These are phyloP conservation scores for Epizoanthus scotinus DNA, from an alignment of 92 coral and sea anemone species.

Conservation along the genomic window DNA sequence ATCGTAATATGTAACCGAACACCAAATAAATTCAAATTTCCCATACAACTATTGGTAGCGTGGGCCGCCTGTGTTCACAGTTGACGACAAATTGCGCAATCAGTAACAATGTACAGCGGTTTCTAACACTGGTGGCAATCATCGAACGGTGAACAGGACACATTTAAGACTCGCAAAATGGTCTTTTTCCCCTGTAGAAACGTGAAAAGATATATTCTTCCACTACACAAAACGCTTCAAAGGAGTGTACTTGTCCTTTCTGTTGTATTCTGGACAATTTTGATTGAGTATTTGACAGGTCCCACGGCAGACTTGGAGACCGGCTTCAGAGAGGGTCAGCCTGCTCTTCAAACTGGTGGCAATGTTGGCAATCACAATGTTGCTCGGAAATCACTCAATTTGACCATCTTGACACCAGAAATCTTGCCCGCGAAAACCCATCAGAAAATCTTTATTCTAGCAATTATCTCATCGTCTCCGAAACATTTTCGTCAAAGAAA, in stretches of 20 bases:
- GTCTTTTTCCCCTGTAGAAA: neutral
- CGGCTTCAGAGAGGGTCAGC: neutral
- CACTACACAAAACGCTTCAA: constrained; percentile 17
- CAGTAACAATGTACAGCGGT: too few relatives aligned
- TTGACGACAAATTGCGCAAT: too few relatives aligned
- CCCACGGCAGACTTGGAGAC: constrained; percentile 9
- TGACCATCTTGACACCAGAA: constrained; percentile 36
- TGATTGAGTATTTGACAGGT: constrained; percentile 31
- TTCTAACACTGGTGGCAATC: too few relatives aligned
- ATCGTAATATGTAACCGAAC: too few relatives aligned
- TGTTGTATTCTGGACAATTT: constrained; percentile 12
- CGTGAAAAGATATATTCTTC: constrained; percentile 6
- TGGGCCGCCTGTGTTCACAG: too few relatives aligned
- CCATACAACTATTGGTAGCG: too few relatives aligned
- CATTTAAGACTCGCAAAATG: neutral
- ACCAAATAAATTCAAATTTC: too few relatives aligned
- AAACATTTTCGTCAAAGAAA: constrained; percentile 50
- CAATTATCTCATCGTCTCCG: constrained; percentile 70
- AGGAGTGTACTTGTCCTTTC: neutral
- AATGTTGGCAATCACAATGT: neutral
- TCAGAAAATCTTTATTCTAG: constrained; percentile 50
- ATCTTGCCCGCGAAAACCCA: constrained; percentile 35
- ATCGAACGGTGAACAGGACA: too few relatives aligned
- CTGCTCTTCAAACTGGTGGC: constrained; percentile 2
- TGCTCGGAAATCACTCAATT: constrained; percentile 8